Evolutionary conservation across 2,888 invertebrate genomes (phyloP), one percentile per base, ranked within the genome.

Genomic region (Drosophila meridiana): DNA sequence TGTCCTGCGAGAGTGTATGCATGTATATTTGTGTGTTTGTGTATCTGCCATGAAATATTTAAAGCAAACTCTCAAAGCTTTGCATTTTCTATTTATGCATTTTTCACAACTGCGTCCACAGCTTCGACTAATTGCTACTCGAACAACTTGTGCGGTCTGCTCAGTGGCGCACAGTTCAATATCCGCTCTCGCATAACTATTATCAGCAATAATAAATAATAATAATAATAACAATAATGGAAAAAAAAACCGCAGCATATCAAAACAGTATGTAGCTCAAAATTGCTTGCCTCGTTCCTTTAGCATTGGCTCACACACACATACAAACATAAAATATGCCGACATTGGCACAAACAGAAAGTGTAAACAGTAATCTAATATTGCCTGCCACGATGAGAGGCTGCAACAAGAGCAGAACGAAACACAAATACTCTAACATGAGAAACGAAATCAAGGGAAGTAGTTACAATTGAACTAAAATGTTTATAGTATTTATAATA

Each of bases 1-100:
- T 57, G 61, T 84, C 76, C 76, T 73, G 62, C 48, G 60, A 62
- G 56, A 20, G 58, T 56, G 9, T 48, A 32, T 3, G 13, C 32
- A 34, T 20, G 30, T 69, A 58, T 67, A 4, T 30, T 52, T 56
- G 52, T 4, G 8, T 52, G 53, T 7, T 34, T 69, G 60, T 68
- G 48, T n/a, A n/a, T 11, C 63, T 59, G 45, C 70, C 67, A 87
- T 87, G 56, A 87, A 87, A 89, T 89, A 89, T 87, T 85, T 76
- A 87, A 73, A 79, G 65, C 67, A 32, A 73, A 68, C 64, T 81
- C 66, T 28, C 68, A 68, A 73, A 69, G 73, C 63, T 55, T 57
- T 71, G 65, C 73, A 80, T 69, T 42, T 62, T 64, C 36, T 53
- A 64, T 60, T 36, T 36, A 45, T 58, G 68, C 67, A 73, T 86